Conservation (phyloP, 64 coral and sea anemone species). For the Trachythela sp. region DNA sequence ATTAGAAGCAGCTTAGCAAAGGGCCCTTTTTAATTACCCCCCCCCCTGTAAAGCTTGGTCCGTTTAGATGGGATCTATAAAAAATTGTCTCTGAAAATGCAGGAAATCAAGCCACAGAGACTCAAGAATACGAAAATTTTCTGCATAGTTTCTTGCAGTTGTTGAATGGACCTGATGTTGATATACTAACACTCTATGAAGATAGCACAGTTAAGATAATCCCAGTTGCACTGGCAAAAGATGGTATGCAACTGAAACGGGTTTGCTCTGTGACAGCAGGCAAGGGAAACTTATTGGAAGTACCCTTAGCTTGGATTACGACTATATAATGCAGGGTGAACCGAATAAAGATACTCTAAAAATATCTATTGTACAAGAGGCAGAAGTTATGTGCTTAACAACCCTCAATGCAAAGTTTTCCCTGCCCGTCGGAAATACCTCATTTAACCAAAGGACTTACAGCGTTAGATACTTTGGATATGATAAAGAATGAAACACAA, state of each 20-base stretch:
- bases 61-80: no score
- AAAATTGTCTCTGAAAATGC: no score
- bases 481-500: conserved; percentile 57
- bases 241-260: conserved; percentile 67
- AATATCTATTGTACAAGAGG: conserved; percentile 42
- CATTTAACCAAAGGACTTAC: conserved; percentile 56
- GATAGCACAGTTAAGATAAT: conserved; percentile 51
- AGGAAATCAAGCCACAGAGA: no score
- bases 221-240: conserved; percentile 62
- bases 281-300: conserved; percentile 63
- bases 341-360: conserved; percentile 59
- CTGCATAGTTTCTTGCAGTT: conserved; percentile 51
- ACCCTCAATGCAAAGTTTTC: conserved; percentile 55
- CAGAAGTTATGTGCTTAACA: conserved; percentile 49
- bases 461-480: conserved; percentile 57
- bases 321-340: conserved; percentile 46
- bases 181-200: conserved; percentile 66
- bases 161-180: conserved; percentile 43
- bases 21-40: no score
- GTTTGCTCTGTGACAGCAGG: conserved; percentile 64
- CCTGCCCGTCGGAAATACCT: conserved; percentile 60
- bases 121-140: no score
- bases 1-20: no score
- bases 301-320: conserved; percentile 53
- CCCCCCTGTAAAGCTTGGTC: no score